Evolutionary conservation across 2,797 vertebrate genomes (phyloP), one percentile per base, ranked within the genome.

Genomic region (Centroberyx gerrardi): DNA sequence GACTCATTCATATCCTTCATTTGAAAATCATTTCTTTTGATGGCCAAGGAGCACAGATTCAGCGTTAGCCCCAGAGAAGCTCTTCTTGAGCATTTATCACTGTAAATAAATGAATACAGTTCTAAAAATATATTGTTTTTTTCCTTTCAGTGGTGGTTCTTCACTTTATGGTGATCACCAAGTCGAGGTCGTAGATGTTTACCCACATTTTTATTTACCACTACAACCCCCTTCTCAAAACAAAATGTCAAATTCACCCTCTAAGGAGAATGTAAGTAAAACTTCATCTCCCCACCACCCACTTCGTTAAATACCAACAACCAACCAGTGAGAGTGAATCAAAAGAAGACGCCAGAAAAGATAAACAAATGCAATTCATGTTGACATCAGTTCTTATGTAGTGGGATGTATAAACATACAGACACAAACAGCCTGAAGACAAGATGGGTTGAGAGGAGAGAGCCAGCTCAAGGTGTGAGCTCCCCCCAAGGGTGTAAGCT

Each of bases 321-420:
- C 28, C 28, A 29, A 29, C 8, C 49, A 63, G 48, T 28, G 36
- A 29, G 61, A 49, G 68, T 13, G 9, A 60, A 68, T 66, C 48
- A 63, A 68, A 27, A 60, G 64, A 83, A 70, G 81, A 88, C 60
- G 74, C 59, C 85, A 80, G 77, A 33, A n/a, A 64, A 71, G 62
- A 78, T 73, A 85, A 87, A 88, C 74, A 84, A 74, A 87, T 48
- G 44, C 60, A 56, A 61, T 63, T 74, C 76, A 74, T 60, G 72
- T 86, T 67, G 61, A 88, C 82, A 73, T 70, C 33, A 31, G 71
- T 61, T 77, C 27, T 74, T 28, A 4, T 66, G 77, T 53, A 46
- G 44, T 0, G 14, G 44, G 59, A 66, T 18, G 58, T 62, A 78
- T 68, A 85, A 87, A 86, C 75, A 82, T 0, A n/a, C 42, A 48